Conservation (phyloP, 2,888 invertebrate genomes). For the Hydraecia micacea region DNA sequence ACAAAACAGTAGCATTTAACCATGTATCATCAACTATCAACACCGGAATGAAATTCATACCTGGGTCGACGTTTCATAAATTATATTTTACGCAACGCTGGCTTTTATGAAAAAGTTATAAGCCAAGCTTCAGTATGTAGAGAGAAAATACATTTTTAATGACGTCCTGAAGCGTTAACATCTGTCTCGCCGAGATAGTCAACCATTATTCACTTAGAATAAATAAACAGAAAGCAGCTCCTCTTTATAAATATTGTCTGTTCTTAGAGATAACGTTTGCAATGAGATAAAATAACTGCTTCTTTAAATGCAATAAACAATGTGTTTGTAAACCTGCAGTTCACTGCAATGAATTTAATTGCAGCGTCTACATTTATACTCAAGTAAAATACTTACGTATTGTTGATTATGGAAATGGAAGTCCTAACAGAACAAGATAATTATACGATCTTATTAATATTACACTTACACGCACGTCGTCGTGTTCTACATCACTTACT, state of each 20-base stretch:
- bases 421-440: neutral
- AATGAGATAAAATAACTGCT: neutral
- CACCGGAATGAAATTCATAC: conserved; percentile 11
- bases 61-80: conserved; percentile 24
- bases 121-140: conserved; percentile 21
- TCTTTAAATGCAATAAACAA: conserved; percentile 9
- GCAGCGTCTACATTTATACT: neutral
- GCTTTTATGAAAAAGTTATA: conserved; percentile 42
- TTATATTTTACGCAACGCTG: conserved; percentile 32
- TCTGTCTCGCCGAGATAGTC: conserved; percentile 48
- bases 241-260: conserved; percentile 21
- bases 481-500: neutral
- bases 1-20: conserved; percentile 23
- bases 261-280: conserved; percentile 31
- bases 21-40: conserved; percentile 30
- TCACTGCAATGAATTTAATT: neutral
- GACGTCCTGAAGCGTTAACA: conserved; percentile 44
- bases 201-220: conserved; percentile 25
- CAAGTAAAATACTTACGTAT: neutral
- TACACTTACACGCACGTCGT: neutral
- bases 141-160: conserved; percentile 57
- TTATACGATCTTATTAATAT: neutral
- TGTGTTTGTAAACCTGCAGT: conserved; percentile 8
- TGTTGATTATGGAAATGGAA: conserved; percentile 1
- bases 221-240: conserved; percentile 32